phyloP scores from a whole-genome alignment of 2,113 vertebrate genomes.

The Lasiurus cinereus region DNA sequence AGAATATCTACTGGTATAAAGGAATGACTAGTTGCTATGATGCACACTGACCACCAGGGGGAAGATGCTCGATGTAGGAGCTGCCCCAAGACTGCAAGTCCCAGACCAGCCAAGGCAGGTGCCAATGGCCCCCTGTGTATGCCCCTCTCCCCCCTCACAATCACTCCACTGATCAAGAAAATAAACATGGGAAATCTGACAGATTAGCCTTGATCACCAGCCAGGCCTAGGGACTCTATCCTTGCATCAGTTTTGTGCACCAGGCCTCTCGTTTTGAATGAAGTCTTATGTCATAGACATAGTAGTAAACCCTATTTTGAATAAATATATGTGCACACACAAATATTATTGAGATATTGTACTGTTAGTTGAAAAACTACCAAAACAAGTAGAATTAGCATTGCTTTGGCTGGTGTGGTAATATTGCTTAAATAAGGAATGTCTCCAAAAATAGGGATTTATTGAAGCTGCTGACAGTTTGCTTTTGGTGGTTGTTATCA shows the following conservation, averaged over 20 bases:
- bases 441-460: not conserved
- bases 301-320: not conserved
- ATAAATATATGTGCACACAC: not conserved
- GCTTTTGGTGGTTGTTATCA: not conserved
- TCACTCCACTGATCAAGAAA: too few species aligned
- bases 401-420: not conserved
- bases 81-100: too few species aligned
- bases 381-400: not conserved
- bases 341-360: not conserved
- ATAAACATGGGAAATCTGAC: too few species aligned
- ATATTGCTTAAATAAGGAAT: not conserved
- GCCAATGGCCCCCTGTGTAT: too few species aligned
- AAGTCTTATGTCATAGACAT: not conserved
- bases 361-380: not conserved
- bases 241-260: too few species aligned
- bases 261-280: not conserved
- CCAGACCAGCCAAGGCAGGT: too few species aligned
- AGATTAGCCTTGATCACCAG: too few species aligned
- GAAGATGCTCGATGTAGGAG: too few species aligned
- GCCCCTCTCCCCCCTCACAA: too few species aligned
- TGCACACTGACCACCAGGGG: too few species aligned
- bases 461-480: not conserved
- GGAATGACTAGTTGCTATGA: too few species aligned
- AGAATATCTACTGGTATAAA: not conserved
- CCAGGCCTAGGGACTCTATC: too few species aligned